Evolutionary conservation across 2,113 vertebrate genomes (phyloP), one percentile per base, ranked within the genome.

Genomic region (Isichthys henryi): DNA sequence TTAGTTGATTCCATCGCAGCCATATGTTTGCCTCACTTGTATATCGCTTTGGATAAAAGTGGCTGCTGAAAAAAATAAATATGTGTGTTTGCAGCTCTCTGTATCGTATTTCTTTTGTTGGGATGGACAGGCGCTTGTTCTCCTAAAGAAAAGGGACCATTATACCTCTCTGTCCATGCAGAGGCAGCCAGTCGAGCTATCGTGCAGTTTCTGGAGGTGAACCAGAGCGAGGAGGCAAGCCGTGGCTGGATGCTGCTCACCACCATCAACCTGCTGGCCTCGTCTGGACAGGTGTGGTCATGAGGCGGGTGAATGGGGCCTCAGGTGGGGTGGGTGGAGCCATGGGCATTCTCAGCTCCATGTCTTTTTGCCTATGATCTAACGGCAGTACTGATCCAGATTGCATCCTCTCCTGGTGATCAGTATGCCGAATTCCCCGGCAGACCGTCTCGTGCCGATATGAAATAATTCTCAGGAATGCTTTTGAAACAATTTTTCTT

Each of bases 171-270:
- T 45, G 43, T 45, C 17, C 43, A 8, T 6, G 2, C 94, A 99
- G 98, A 99, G 94, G 98, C 98, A 84, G 98, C 98, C 90, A 99
- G 98, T 94, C 96, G 98, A 93, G 98, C 98, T 92, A 99, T 99
- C 77, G 98, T 99, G 92, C 98, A 99, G 88, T 99, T 99, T 92
- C 95, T 99, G 93, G 98, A 99, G 96, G 97, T 99, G 93, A 99
- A 99, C 95, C 98, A 99, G 96, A 99, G 97, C 52, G 98, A 99
- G 95, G 98, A 99, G 94, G 96, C 98, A 49, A 99, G 98, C 90
- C 97, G 98, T 90, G 98, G 98, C 83, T 99, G 98, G 98, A 99
- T 99, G 98, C 97, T 99, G 84, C 96, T 99, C 89, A 99, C 97
- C 91, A 99, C 98, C 94, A 99, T 99, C 95, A 99, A 99, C 96